Conservation (phyloP, 1,140 invertebrate species). For the Neodiprion lecontei region DNA sequence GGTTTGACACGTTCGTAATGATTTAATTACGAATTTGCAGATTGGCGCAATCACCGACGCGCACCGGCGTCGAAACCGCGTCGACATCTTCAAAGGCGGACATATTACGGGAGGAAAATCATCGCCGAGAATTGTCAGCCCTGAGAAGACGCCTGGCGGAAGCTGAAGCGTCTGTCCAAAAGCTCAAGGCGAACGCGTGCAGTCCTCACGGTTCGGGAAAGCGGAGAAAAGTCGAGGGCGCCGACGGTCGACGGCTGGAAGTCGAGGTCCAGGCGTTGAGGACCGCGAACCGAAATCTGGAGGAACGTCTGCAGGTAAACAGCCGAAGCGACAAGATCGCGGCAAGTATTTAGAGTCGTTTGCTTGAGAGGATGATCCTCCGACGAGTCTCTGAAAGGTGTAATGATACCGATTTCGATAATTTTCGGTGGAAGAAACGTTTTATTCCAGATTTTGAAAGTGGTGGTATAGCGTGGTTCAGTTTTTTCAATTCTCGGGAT, state of each 20-base stretch:
- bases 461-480: slow-evolving; percentile 8
- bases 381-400: not conserved
- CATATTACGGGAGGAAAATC: slow-evolving; percentile 43
- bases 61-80: slow-evolving; percentile 18
- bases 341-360: not conserved
- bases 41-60: slow-evolving; percentile 36
- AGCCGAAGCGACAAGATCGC: not conserved
- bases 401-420: not conserved
- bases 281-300: slow-evolving; percentile 42
- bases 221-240: slow-evolving; percentile 30
- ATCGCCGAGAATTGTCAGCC: slow-evolving; percentile 40
- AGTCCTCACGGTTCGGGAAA: slow-evolving; percentile 31
- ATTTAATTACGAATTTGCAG: slow-evolving; percentile 24
- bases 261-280: slow-evolving; percentile 42
- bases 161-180: slow-evolving; percentile 45
- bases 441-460: slow-evolving; percentile 11
- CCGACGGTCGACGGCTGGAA: slow-evolving; percentile 34
- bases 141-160: slow-evolving; percentile 46
- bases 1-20: not conserved
- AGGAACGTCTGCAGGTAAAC: slow-evolving; percentile 48
- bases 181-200: slow-evolving; percentile 37
- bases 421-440: not conserved
- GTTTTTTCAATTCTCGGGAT: slow-evolving; percentile 5
- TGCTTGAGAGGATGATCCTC: not conserved
- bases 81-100: slow-evolving; percentile 37